Evolutionary conservation across 2,113 vertebrate genomes (phyloP), one percentile per base, ranked within the genome.

Genomic region (Theristicus caerulescens): DNA sequence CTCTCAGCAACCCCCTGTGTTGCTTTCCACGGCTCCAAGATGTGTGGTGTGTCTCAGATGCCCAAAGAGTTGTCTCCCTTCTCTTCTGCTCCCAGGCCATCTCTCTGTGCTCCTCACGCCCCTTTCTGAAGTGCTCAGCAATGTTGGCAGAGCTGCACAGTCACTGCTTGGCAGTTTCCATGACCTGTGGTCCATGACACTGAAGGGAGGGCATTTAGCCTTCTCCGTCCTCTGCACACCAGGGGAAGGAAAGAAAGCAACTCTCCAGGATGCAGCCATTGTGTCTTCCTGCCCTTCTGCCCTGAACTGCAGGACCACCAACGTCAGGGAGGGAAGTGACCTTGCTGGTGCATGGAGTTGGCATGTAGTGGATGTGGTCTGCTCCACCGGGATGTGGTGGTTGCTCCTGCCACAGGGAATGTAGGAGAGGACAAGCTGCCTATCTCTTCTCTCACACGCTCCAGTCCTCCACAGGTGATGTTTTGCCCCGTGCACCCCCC

Each of bases 1-100:
- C 8, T n/a, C 29, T 47, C 49, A 64, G 18, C 14, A 55, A 71
- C 5, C 7, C 16, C 19, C 14, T 18, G 27, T 0, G 3, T 32
- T 14, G 10, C 12, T 20, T 57, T 51, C 34, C 24, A 5, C 8
- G 24, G 38, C 44, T 27, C 3, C 31, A 24, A n/a, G 46, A 27
- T 1, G 2, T 40, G 5, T 51, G n/a, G 1, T 4, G 25, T 26
- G 20, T 13, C 26, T 5, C 10, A 64, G 26, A 29, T 25, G 24
- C 6, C 5, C 26, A 15, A 10, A 25, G 21, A 20, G 15, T 5
- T 42, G 29, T 9, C 12, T 8, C 3, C 8, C 40, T 55, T 61
- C 31, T 0, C 1, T 44, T 16, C 16, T 44, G 44, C 12, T 11
- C 14, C 7, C 7, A 69, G 16, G 38, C 7, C 40, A 40, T 42